Evolutionary conservation across 2,888 invertebrate species (phyloP), one percentile per base, ranked within the genome.

Genomic region (Lithophane ornitopus): DNA sequence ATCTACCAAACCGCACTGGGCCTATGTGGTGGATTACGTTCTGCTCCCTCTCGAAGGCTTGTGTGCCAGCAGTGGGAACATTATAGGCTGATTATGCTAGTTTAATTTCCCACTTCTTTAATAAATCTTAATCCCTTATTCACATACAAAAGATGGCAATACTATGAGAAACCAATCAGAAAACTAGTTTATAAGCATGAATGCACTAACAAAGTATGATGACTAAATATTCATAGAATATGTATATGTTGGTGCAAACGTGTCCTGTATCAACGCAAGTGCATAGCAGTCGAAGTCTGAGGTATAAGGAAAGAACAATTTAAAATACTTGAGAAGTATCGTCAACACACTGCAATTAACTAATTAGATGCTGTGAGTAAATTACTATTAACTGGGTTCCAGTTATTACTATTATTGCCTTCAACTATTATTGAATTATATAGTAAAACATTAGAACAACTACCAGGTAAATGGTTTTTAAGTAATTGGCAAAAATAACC

Each of bases 251-350:
- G 14, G 28, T 61, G n/a, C 28, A 70, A 84, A 84, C 70, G 58
- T 79, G 70, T 70, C 58, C 61, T 44, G 34, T 58, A 71, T 19
- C 26, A 46, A 58, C 39, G 34, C 56, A 80, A 65, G 4, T 59
- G 54, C 75, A 75, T 39, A 54, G 26, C 58, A 63, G 22, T 52
- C 44, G 8, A 46, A 3, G 16, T 58, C 41, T 4, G 34, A 34
- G 34, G 34, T 68, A 85, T 62, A 70, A 82, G 82, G 82, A 82
- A 82, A 82, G 41, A 82, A 73, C 70, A 34, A 56, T 46, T 76
- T 61, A 46, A 76, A 85, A 76, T 81, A 68, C 67, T 76, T 68
- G 39, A 70, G 34, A 58, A 62, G 58, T 66, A 74, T 65, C 44
- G 70, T 73, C 67, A 80, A 80, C 39, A 59, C 12, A 49, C 54